Base-by-base conservation (phyloP, 2,113 vertebrate genomes). In the Parus major region DNA sequence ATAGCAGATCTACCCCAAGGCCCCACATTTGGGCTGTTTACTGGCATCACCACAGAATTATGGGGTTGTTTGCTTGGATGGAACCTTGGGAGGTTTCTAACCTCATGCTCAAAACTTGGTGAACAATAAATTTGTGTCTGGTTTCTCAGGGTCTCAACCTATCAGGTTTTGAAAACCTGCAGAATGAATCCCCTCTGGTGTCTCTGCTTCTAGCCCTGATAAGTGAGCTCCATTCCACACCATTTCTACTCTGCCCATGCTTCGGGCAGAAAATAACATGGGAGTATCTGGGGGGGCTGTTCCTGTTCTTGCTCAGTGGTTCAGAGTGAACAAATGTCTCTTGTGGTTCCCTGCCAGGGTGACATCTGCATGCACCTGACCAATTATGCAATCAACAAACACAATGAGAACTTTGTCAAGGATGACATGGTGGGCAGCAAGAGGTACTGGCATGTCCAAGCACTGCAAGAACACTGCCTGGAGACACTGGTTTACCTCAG, bases 381-480 rank as follows among this genome's bases (percentile, higher is more conserved):
- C 90, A 98, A 98, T 77, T 98, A 98, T 2, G 97, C 98, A 4
- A 98, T 98, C 98, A 98, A 98, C 95, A 98, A 97, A 75, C 97
- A 29, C 39, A 98, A 94, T 7, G 95, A 98, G 64, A 98, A 98
- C 61, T 98, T 98, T 23, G 9, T 98, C 73, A 92, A 82, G 39
- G 98, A 98, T 2, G 97, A 97, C 44, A 89, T 22, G 4, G 50
- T 44, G 18, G 98, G 98, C 95, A 98, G 98, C 57, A 98, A 98
- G 95, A 98, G 98, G 98, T 98, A 97, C 33, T 50, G n/a, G n/a
- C 64, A 11, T 4, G n/a, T 64, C 70, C 4, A 5, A 52, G 44
- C 70, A 76, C 69, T 29, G 47, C 88, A 50, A 63, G 47, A 56
- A 39, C 35, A 65, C 61, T 70, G 57, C n/a, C 33, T 15, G 39